These are phyloP conservation scores for Pharmacophagus antenor DNA, from an alignment of 2,888 invertebrate genomes.

Conservation along the genomic window DNA sequence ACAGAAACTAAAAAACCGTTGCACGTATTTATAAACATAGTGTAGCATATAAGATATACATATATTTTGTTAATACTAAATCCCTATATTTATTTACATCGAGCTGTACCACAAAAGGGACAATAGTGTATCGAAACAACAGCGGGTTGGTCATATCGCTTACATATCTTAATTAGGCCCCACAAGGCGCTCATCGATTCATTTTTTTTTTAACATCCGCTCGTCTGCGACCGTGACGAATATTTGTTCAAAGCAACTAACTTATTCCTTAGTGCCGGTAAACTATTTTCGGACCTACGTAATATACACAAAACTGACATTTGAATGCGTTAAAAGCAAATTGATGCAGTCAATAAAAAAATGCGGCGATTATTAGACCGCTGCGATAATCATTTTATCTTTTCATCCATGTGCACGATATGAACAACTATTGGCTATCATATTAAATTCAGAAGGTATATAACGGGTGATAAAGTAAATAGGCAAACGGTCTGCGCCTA, in stretches of 20 bases:
- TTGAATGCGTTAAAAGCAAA: constrained; percentile 8
- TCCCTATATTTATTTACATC: constrained; percentile 32
- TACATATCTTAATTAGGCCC: constrained; percentile 81
- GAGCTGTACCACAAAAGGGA: constrained; percentile 43
- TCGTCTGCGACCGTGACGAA: constrained; percentile 61
- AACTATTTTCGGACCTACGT: constrained; percentile 8
- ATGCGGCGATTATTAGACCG: constrained; percentile 24
- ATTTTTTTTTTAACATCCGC: constrained; percentile 55
- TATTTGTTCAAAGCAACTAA: constrained; percentile 49
- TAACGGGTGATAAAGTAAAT: neutral
- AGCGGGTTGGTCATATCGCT: constrained; percentile 68
- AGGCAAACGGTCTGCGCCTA: neutral
- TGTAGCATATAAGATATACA: neutral
- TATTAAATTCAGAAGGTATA: constrained; percentile 4
- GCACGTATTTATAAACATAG: neutral
- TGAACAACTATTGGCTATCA: constrained; percentile 22
- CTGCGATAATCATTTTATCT: constrained; percentile 26
- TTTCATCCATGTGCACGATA: constrained; percentile 22
- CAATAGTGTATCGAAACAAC: constrained; percentile 67
- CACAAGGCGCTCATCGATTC: constrained; percentile 68
- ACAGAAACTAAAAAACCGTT: too few relatives aligned
- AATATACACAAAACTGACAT: neutral
- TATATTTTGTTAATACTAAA: neutral
- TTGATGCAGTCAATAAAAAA: neutral
- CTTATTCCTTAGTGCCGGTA: neutral